Base-by-base conservation (phyloP, 2,113 vertebrate genomes). In the Cranoglanis bouderius region DNA sequence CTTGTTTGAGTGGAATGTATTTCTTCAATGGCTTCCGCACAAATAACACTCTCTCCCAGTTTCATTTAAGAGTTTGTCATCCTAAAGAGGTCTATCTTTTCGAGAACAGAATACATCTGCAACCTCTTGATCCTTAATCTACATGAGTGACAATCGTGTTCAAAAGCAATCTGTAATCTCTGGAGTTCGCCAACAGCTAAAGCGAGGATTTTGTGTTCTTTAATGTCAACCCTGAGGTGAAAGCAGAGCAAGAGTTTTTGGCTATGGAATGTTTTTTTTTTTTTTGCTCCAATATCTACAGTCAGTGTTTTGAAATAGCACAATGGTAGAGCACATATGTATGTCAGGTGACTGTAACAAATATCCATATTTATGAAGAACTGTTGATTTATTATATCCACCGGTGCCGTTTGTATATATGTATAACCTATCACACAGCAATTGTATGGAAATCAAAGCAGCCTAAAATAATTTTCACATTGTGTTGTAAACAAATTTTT, bases 11-110 rank as follows among this genome's bases (percentile, higher is more conserved):
- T 85, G 77, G 43, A 87, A 89, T 82, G 61, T 89, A 84, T 74
- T 92, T 94, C 86, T 92, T 72, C 89, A 74, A 89, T 55, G 51
- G 86, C 51, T 90, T 85, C 91, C 13, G 2, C 67, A 67, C 88
- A 90, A 92, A 92, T 92, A 92, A 91, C 91, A 92, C 84, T 90
- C 88, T 61, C 2, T 87, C 65, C 70, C 78, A 90, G 89, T 93
- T 86, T 90, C 88, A 90, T 90, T 89, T 88, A 51, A 90, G 91
- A 92, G 88, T 86, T 86, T 90, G 90, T 87, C 90, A 92, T 92
- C 80, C 90, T 89, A 92, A 90, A 85, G 87, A 87, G 78, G 84
- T 63, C 84, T 84, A 94, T 95, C 95, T 94, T 93, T 88, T 63
- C 59, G 86, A 87, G 49, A 88, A 86, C 85, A 90, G 85, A 88